Conservation (phyloP, 2,113 vertebrate genomes). For the Lynx canadensis region DNA sequence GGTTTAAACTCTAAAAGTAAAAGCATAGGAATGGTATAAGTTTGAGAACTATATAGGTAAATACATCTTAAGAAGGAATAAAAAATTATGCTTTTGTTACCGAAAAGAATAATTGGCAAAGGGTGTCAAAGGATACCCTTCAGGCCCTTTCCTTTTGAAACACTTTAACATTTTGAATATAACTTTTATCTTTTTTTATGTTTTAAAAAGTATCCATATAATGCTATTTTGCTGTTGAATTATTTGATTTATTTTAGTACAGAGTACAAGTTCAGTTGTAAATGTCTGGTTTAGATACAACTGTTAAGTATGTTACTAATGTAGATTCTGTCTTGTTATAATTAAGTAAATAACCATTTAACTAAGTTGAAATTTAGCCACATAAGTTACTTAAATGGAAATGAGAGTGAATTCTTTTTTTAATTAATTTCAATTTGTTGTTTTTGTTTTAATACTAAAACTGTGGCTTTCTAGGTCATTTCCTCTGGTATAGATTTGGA, state of each 20-base stretch:
- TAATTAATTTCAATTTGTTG: background rate
- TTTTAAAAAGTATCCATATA: background rate
- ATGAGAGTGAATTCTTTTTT: background rate
- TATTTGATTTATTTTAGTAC: constrained; percentile 8
- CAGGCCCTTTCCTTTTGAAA: background rate
- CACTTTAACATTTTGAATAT: background rate
- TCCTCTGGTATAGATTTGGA: background rate
- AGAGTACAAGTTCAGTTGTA: background rate
- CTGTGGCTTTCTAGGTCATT: background rate
- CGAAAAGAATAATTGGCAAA: background rate
- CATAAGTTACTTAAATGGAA: constrained; percentile 27
- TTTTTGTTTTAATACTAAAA: constrained; percentile 4
- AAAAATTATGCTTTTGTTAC: background rate
- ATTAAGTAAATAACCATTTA: constrained; percentile 12
- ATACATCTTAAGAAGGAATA: background rate
- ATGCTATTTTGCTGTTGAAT: background rate
- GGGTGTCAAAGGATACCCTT: background rate
- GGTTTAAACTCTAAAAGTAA: background rate
- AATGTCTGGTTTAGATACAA: background rate
- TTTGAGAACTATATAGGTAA: background rate
- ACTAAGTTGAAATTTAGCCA: background rate
- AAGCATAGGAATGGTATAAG: background rate
- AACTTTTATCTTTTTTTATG: background rate
- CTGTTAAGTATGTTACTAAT: constrained; percentile 10
- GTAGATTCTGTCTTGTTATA: background rate